Percentiles rank a stretch among this genome's conserved stretches.
phyloP scores from a whole-genome alignment of 2,113 vertebrate species.

The Ptychochromis oligacanthus region DNA sequence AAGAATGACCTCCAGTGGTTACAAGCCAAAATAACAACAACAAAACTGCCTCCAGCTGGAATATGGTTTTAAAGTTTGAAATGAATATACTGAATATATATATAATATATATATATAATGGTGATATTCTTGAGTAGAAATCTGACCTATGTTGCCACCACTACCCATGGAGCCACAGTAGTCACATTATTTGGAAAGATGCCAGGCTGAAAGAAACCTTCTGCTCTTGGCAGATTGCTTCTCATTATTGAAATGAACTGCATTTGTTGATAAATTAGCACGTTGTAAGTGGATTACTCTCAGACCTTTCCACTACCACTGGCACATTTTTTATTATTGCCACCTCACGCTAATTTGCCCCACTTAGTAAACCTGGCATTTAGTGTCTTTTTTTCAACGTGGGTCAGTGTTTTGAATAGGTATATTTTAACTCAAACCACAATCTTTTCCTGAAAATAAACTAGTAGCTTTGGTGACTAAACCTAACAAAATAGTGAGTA shows the following conservation, averaged over 20 bases:
- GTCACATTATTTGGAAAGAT: background rate
- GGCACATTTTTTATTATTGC: no score
- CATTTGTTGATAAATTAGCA: no score
- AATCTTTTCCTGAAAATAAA: no score
- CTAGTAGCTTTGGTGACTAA: background rate
- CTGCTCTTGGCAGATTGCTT: no score
- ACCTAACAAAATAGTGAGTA: background rate
- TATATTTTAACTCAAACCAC: background rate
- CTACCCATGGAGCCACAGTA: background rate
- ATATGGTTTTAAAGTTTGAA: background rate
- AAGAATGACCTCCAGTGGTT: constrained; percentile 5
- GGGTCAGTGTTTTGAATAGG: background rate
- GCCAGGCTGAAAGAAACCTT: background rate
- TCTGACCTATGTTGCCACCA: background rate
- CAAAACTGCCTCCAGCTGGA: background rate
- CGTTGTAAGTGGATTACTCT: no score
- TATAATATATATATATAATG: no score
- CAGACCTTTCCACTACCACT: no score
- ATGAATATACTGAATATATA: background rate
- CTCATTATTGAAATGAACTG: no score
- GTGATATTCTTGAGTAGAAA: background rate
- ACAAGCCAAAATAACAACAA: background rate
- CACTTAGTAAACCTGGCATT: no score
- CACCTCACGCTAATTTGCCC: no score
- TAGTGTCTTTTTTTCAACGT: background rate